These are phyloP conservation scores for Myotis findleyi DNA, from an alignment of 2,797 vertebrate species.

Conservation along the genomic window DNA sequence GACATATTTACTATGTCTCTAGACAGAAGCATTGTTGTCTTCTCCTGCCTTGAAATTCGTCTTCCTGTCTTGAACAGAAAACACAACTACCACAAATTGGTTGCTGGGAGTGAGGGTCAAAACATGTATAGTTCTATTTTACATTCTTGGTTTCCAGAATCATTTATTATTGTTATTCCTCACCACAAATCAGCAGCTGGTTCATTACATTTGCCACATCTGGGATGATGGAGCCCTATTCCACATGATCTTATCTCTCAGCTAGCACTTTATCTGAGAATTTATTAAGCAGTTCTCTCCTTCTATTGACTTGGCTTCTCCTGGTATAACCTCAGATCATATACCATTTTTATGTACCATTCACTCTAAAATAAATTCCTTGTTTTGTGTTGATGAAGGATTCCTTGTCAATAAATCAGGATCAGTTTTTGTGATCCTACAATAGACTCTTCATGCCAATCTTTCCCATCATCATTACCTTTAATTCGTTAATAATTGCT, in stretches of 20 bases:
- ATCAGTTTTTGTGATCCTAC: not conserved
- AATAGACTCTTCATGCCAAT: not conserved
- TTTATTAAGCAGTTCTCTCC: not conserved
- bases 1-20: not conserved
- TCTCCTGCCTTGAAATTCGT: not conserved
- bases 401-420: not conserved
- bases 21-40: not conserved
- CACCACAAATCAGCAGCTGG: not conserved
- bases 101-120: not conserved
- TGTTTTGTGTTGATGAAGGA: not conserved
- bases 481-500: not conserved
- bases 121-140: not conserved
- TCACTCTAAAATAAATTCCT: not conserved
- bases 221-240: not conserved
- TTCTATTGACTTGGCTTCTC: not conserved
- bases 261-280: not conserved
- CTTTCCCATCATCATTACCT: not conserved
- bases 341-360: not conserved
- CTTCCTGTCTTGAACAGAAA: not conserved
- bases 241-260: not conserved
- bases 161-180: not conserved
- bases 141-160: not conserved
- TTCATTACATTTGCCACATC: not conserved
- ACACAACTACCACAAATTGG: not conserved
- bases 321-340: not conserved